These are phyloP conservation scores for Apostichopus japonicus DNA, from an alignment of 35 echinoderm and acorn worm species.

Conservation along the genomic window DNA sequence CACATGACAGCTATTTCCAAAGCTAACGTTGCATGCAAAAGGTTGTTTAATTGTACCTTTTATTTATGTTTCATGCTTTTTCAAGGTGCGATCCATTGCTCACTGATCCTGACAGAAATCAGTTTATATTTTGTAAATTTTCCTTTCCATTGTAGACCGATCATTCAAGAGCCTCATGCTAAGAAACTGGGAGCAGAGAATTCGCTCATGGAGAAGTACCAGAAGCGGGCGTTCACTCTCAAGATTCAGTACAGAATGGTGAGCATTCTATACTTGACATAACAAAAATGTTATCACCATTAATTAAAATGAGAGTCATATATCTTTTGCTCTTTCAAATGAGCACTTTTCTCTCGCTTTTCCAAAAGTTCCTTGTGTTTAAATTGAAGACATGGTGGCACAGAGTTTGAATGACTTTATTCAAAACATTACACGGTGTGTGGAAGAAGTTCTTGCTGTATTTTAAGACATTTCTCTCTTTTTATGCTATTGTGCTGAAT, in stretches of 20 bases:
- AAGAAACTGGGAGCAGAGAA: constrained; percentile 71
- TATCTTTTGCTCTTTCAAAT: not conserved
- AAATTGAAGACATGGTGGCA: not conserved
- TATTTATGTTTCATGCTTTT: too few relatives aligned
- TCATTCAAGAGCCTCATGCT: constrained; percentile 76
- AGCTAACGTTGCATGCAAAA: too few relatives aligned
- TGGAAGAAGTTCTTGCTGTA: too few relatives aligned
- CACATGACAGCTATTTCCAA: too few relatives aligned
- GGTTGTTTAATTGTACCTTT: too few relatives aligned
- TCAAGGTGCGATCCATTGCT: too few relatives aligned
- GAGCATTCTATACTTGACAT: not conserved
- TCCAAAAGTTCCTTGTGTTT: constrained; percentile 11
- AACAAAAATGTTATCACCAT: not conserved
- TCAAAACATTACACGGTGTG: too few relatives aligned
- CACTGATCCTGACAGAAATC: too few relatives aligned
- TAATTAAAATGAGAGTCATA: not conserved
- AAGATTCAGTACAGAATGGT: constrained; percentile 96
- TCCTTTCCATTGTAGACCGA: constrained; percentile 53
- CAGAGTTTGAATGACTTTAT: too few relatives aligned
- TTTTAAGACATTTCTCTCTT: too few relatives aligned
- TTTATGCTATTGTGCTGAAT: too few relatives aligned
- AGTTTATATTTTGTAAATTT: not conserved
- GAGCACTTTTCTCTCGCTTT: not conserved
- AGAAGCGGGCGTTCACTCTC: constrained; percentile 59
- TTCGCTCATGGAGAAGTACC: constrained; percentile 81